phyloP scores from a whole-genome alignment of 2,888 invertebrate species.

The Rotaria macrura region DNA sequence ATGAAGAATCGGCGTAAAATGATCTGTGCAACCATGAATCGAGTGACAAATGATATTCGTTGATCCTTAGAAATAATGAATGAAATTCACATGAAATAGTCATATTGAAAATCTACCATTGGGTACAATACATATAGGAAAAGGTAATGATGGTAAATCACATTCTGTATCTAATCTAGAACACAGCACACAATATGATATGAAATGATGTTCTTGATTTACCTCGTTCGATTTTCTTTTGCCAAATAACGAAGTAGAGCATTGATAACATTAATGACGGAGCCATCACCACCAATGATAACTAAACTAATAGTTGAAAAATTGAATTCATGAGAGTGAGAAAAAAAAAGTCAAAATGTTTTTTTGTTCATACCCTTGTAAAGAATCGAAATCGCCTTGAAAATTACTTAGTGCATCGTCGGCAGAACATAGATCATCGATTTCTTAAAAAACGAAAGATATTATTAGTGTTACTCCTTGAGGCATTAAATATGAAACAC shows the following conservation, averaged over 20 bases:
- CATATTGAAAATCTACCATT: not conserved
- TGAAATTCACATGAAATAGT: not conserved
- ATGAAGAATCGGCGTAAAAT: not conserved
- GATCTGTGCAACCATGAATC: not conserved
- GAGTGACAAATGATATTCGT: not conserved
- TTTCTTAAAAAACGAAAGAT: not conserved
- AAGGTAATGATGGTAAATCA: not conserved
- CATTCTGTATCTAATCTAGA: not conserved
- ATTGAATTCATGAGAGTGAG: not conserved
- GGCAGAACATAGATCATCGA: not conserved
- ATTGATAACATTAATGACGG: not conserved
- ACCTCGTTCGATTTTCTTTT: not conserved
- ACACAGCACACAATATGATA: not conserved
- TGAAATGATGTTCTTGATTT: not conserved
- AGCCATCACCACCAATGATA: conserved; percentile 4
- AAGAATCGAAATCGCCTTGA: not conserved
- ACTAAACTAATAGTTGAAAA: conserved; percentile 4
- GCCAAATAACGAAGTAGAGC: not conserved
- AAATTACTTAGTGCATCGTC: not conserved
- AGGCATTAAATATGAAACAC: no score
- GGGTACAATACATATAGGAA: not conserved
- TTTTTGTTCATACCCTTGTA: not conserved
- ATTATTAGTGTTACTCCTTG: no score
- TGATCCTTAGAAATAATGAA: not conserved
- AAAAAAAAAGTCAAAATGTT: no score